Evolutionary conservation across 2,113 vertebrate species (phyloP).

Genomic region (Sturnus vulgaris): DNA sequence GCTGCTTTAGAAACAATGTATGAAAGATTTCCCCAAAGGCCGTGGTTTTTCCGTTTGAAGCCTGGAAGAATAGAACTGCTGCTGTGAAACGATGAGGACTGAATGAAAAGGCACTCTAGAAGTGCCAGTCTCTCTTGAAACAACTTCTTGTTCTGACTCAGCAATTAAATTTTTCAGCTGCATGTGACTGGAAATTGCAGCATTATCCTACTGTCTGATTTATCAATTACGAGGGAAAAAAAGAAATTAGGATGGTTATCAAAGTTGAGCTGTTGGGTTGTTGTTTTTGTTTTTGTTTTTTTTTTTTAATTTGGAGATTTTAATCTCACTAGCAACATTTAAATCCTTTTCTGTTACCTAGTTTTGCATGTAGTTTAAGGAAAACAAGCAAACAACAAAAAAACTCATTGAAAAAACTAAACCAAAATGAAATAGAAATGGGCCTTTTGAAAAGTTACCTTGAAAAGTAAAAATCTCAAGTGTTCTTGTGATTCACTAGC

Average conservation of each 20-base stretch:
- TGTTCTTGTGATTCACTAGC: background rate
- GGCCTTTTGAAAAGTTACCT: background rate
- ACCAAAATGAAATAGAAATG: background rate
- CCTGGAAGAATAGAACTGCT: background rate
- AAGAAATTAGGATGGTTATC: background rate
- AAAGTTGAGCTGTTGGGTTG: background rate
- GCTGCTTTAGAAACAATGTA: constrained; percentile 21
- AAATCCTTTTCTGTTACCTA: background rate
- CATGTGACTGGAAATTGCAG: background rate
- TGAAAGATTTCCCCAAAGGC: constrained; percentile 36
- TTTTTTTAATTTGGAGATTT: background rate
- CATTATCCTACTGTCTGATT: background rate
- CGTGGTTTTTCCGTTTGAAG: constrained; percentile 3
- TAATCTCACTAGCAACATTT: background rate
- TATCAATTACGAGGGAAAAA: background rate
- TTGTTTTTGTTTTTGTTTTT: background rate
- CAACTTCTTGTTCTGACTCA: background rate
- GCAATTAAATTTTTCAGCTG: background rate
- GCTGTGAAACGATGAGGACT: background rate
- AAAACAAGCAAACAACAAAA: background rate
- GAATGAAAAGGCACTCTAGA: background rate
- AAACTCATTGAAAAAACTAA: background rate
- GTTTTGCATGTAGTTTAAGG: background rate
- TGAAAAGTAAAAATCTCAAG: background rate
- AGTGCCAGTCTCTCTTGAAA: background rate